Evolutionary conservation across 2,113 vertebrate genomes (phyloP).

Genomic region (Charina bottae): DNA sequence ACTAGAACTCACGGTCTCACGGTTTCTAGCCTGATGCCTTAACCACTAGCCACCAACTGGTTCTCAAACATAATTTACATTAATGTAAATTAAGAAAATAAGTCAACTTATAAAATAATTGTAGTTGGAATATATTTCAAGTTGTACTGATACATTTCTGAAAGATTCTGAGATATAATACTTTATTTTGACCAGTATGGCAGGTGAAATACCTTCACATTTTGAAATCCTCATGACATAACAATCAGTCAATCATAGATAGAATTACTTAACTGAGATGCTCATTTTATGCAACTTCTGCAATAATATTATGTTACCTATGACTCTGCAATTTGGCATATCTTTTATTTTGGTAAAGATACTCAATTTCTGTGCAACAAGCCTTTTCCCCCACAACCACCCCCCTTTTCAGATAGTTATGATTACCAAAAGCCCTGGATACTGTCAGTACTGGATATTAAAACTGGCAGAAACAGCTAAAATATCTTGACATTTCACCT

Average conservation of each 20-base stretch:
- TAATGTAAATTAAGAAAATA: no score
- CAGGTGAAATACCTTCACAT: background rate
- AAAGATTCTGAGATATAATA: background rate
- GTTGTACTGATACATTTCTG: background rate
- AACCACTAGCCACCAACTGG: no score
- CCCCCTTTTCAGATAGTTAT: background rate
- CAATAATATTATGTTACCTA: background rate
- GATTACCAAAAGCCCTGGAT: background rate
- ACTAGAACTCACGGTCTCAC: no score
- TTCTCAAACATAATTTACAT: background rate
- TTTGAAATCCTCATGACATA: background rate
- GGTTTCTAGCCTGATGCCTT: no score
- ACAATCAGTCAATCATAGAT: background rate
- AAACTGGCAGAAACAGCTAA: background rate
- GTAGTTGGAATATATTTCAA: background rate
- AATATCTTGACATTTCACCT: background rate
- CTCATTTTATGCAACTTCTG: background rate
- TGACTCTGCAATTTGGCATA: background rate
- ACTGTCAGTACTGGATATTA: background rate
- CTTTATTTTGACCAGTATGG: background rate
- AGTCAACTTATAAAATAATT: background rate
- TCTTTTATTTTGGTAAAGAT: background rate
- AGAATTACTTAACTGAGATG: background rate
- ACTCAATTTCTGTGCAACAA: background rate
- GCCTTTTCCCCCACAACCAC: background rate